These are phyloP conservation scores for Sphecodes monilicornis DNA, from an alignment of 2,888 invertebrate genomes.

Conservation along the genomic window DNA sequence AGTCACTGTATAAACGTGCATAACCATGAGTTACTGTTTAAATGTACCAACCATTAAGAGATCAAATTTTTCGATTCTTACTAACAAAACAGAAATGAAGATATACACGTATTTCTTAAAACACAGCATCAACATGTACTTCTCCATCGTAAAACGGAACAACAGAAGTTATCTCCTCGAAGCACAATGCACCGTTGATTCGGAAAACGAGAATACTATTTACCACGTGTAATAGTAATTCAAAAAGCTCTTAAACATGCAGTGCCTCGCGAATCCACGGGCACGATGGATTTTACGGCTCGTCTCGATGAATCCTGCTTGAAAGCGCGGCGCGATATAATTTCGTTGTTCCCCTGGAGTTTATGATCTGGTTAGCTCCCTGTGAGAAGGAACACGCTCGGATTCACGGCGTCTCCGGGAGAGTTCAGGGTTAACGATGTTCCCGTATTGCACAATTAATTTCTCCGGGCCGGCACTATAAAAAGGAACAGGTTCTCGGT, in stretches of 20 bases:
- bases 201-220: neutral
- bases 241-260: neutral
- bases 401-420: conserved; percentile 18
- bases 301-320: conserved; percentile 19
- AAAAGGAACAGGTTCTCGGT: conserved; percentile 52
- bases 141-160: neutral
- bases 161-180: neutral
- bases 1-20: no score
- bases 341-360: conserved; percentile 38
- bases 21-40: no score
- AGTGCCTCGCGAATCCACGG: conserved; percentile 9
- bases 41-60: no score
- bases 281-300: conserved; percentile 10
- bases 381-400: conserved; percentile 12
- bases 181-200: neutral
- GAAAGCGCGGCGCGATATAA: conserved; percentile 28
- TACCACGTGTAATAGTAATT: neutral
- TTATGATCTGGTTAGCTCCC: conserved; percentile 35
- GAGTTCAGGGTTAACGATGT: conserved; percentile 58
- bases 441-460: conserved; percentile 44
- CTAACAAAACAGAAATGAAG: no score
- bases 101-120: neutral
- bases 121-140: neutral
- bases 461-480: conserved; percentile 32
- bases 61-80: no score